phyloP scores from a whole-genome alignment of 2,797 vertebrate species.

The Distichodus sexfasciatus region DNA sequence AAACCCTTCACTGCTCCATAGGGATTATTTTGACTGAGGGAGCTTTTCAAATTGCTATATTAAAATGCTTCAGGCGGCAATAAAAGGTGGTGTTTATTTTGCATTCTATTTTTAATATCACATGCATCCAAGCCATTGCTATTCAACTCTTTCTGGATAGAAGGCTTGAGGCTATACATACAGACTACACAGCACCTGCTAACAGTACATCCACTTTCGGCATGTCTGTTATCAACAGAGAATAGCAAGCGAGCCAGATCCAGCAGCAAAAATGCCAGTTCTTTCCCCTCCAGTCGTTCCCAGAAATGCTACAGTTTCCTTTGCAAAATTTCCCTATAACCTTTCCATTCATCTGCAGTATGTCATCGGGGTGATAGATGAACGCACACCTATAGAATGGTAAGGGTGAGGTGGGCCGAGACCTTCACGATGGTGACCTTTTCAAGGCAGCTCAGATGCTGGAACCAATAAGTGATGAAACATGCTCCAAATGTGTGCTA shows the following conservation, averaged over 20 bases:
- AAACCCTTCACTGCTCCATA: neutral
- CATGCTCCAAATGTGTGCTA: neutral
- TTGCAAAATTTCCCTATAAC: conserved; percentile 51
- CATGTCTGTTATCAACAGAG: neutral
- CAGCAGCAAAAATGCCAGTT: conserved; percentile 1
- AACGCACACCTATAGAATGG: conserved; percentile 60
- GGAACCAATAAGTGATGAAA: conserved; percentile 39
- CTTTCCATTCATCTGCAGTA: conserved; percentile 61
- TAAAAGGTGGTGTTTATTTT: conserved; percentile 51
- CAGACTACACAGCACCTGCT: neutral
- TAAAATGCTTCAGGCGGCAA: conserved; percentile 47
- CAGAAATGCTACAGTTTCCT: conserved; percentile 30
- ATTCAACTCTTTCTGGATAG: conserved; percentile 3
- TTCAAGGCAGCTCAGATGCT: conserved; percentile 48
- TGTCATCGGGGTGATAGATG: conserved; percentile 64
- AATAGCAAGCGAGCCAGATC: neutral
- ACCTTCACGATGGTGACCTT: conserved; percentile 69
- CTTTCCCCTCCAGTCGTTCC: neutral
- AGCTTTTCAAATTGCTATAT: conserved; percentile 33
- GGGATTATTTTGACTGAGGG: conserved; percentile 38
- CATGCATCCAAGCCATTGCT: neutral
- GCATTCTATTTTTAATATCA: conserved; percentile 48
- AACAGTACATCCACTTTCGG: neutral
- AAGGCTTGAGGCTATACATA: neutral
- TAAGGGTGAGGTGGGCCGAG: conserved; percentile 57